Base-by-base conservation (phyloP, 2,888 invertebrate species). In the Brachypterus glaber region DNA sequence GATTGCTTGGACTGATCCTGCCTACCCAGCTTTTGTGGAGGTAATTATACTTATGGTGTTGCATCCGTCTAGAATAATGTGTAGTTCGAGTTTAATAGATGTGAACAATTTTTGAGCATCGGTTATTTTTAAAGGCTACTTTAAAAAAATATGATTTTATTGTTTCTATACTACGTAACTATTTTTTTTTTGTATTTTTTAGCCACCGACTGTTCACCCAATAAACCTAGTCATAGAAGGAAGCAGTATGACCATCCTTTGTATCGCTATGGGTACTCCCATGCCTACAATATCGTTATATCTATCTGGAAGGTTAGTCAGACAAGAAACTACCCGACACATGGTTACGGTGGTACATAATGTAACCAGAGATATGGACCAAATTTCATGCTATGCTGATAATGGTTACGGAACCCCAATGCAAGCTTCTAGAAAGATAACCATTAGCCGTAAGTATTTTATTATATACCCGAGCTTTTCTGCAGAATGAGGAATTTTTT, bases 261-360 rank as follows among this genome's bases (percentile, higher is more conserved):
- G 88, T 55, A 79, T 86, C 37, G 87, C 87, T 1, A 78, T 86
- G 73, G 88, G 88, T 5, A 85, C 84, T 16, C 89, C 89, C 0
- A 82, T 83, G 43, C 89, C 89, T 0, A 85, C 82, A 2, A 85
- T 88, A 37, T 87, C 87, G 0, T 66, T 89, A 1, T 88, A 87
- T 59, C 81, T 89, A 42, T 78, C 79, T 41, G 82, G 83, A 55
- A 64, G 77, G 39, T 69, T 87, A n/a, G 80, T 87, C n/a, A 71
- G 83, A 1, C 84, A 87, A 63, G 85, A 86, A 46, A 79, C 79
- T 21, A 84, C 86, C 0, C 70, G 87, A 1, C 87, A 88, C 62
- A 83, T 88, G 83, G 86, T 88, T 27, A 84, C 87, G 0, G 81
- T 83, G n/a, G 79, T 87, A 43, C 80, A 84, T 59, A 88, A 88